Percentiles rank a stretch among this genome's conserved stretches.
These are phyloP conservation scores for Mormyrus lacerda DNA, from an alignment of 2,113 vertebrate species.

Conservation along the genomic window DNA sequence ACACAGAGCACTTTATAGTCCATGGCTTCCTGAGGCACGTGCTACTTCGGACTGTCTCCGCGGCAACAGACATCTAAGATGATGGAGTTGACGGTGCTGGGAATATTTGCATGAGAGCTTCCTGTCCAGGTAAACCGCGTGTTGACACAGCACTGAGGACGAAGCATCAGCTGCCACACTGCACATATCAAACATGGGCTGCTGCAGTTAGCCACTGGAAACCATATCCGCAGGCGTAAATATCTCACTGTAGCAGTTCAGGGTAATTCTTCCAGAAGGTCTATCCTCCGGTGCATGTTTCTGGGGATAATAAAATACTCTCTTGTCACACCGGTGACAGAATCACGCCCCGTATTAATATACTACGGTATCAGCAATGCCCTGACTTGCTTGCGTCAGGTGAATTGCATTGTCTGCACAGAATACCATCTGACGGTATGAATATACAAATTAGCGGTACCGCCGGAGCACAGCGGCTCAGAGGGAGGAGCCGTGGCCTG, in stretches of 20 bases:
- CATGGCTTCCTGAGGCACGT: not conserved
- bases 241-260: not conserved
- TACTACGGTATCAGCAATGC: not conserved
- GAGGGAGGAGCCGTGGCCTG: not conserved
- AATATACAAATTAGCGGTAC: not conserved
- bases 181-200: not conserved
- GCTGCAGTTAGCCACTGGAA: not conserved
- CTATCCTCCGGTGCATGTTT: not conserved
- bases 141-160: not conserved
- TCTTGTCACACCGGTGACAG: not conserved
- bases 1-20: not conserved
- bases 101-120: not conserved
- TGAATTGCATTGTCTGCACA: not conserved
- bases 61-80: not conserved
- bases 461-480: not conserved
- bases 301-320: not conserved
- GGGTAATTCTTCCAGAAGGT: not conserved
- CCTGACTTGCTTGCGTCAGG: not conserved
- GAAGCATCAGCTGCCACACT: not conserved
- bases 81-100: not conserved
- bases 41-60: not conserved
- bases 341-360: not conserved
- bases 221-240: not conserved
- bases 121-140: not conserved
- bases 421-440: not conserved